phyloP scores from a whole-genome alignment of 2,888 invertebrate genomes.

The Synergus umbraculus region DNA sequence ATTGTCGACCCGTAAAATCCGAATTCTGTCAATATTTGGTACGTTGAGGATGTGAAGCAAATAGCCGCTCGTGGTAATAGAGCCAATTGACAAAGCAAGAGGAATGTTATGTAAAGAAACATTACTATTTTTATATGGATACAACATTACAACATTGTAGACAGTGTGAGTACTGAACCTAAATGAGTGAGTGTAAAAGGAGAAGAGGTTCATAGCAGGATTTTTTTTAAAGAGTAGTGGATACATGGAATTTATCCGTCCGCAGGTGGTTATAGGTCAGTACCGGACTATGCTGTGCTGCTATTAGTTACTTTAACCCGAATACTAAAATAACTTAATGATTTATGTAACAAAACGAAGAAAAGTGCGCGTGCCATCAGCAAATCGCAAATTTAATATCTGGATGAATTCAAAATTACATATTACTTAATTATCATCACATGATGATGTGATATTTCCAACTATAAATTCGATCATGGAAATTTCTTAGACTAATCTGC shows the following conservation, averaged over 20 bases:
- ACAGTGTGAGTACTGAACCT: constrained; percentile 75
- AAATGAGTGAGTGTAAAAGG: constrained; percentile 61
- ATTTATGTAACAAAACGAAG: constrained; percentile 48
- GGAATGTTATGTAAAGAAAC: constrained; percentile 64
- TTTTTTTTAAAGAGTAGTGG: constrained; percentile 42
- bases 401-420: background rate
- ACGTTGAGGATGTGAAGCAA: constrained; percentile 51
- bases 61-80: constrained; percentile 54
- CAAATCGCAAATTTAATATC: background rate
- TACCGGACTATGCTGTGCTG: constrained; percentile 77
- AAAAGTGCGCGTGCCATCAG: constrained; percentile 39
- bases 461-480: background rate
- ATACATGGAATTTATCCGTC: constrained; percentile 72
- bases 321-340: constrained; percentile 52
- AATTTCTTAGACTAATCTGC: background rate
- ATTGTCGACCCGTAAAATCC: constrained; percentile 27
- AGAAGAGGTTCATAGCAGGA: constrained; percentile 49
- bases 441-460: background rate
- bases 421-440: too few relatives aligned
- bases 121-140: constrained; percentile 74
- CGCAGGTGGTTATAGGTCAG: constrained; percentile 77
- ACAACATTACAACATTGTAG: constrained; percentile 67
- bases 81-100: constrained; percentile 56
- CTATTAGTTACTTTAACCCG: constrained; percentile 70
- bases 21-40: constrained; percentile 23